phyloP scores from a whole-genome alignment of 2,888 invertebrate genomes.

The Ypsolopha sequella region DNA sequence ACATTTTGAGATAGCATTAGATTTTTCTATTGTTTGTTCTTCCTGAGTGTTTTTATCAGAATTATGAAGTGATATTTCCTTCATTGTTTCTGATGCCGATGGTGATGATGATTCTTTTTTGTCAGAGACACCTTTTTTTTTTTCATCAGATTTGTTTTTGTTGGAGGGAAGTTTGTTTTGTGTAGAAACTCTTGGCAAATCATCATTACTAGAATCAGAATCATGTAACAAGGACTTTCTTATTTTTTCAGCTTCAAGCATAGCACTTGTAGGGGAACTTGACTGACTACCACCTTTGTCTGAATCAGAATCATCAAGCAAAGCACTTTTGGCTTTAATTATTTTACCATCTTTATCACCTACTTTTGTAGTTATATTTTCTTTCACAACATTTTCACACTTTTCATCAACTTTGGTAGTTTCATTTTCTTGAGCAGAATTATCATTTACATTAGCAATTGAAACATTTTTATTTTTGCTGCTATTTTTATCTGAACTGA shows the following conservation, averaged over 20 bases:
- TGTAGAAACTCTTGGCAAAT: no score
- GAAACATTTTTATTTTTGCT: conserved; percentile 15
- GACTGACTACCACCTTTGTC: not conserved
- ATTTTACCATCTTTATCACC: conserved; percentile 4
- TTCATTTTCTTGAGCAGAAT: conserved; percentile 2
- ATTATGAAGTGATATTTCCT: no score
- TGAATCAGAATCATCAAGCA: conserved; percentile 14
- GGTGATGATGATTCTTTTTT: no score
- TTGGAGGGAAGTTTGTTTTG: not conserved
- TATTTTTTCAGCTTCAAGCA: not conserved
- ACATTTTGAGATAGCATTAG: no score
- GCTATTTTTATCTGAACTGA: not conserved
- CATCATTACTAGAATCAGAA: no score
- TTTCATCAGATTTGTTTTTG: not conserved
- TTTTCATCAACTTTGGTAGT: conserved; percentile 2
- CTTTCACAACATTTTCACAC: no score
- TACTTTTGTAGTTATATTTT: no score
- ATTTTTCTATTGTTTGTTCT: no score
- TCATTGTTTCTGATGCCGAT: no score
- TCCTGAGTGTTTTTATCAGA: conserved; percentile 2
- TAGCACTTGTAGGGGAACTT: not conserved
- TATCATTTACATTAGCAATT: conserved; percentile 9
- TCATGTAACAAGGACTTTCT: not conserved
- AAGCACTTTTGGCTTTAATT: conserved; percentile 17
- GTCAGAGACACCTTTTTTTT: no score